Percentiles rank a stretch among this genome's conserved stretches.
These are phyloP conservation scores for Galaxea fascicularis DNA, from an alignment of 92 coral and sea anemone species.

Conservation along the genomic window DNA sequence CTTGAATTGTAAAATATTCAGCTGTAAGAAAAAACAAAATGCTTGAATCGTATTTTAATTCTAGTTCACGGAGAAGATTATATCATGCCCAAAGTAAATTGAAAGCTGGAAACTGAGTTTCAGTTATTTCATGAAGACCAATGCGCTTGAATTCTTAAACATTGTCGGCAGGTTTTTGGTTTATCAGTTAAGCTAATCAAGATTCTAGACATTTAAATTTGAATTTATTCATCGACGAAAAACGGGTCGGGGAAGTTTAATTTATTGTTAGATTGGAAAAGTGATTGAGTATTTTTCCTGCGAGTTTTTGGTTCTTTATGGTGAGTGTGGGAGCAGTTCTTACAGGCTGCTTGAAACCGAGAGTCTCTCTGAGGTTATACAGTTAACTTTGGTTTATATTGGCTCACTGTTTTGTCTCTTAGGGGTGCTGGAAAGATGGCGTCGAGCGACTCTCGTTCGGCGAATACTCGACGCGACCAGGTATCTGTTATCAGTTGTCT, in stretches of 20 bases:
- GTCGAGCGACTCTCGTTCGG: constrained; percentile 55
- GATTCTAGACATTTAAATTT: neutral
- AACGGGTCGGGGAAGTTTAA: neutral
- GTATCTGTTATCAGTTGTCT: constrained; percentile 8
- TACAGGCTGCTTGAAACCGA: neutral
- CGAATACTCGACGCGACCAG: constrained; percentile 69
- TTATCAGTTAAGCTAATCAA: neutral
- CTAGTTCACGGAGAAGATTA: neutral
- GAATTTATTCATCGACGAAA: constrained; percentile 25
- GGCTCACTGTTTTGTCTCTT: neutral
- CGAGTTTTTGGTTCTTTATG: neutral
- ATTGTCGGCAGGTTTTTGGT: neutral
- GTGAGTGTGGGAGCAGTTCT: neutral
- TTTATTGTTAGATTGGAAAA: neutral
- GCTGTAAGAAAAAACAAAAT: neutral
- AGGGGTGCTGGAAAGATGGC: constrained; percentile 67
- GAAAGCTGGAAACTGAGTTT: too few relatives aligned
- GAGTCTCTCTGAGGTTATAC: neutral
- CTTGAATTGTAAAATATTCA: neutral
- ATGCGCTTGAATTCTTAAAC: neutral
- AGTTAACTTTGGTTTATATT: neutral
- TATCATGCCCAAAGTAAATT: neutral
- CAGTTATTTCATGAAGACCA: neutral
- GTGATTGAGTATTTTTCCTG: neutral
- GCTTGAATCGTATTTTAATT: neutral